Evolutionary conservation across 2,113 vertebrate species (phyloP).

Genomic region (Daubentonia madagascariensis): DNA sequence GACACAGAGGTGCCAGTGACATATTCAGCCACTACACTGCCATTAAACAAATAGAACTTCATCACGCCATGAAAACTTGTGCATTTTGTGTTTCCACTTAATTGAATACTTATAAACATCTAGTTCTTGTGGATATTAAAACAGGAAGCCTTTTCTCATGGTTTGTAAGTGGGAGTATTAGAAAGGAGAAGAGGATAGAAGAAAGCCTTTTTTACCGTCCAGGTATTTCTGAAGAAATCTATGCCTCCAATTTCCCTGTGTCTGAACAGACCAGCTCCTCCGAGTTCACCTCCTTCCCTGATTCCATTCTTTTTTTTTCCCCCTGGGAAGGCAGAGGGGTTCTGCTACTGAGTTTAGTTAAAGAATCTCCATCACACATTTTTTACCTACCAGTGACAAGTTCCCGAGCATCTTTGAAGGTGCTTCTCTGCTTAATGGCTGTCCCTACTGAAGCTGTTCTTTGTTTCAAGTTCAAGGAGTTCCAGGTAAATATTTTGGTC

Average conservation of each 20-base stretch:
- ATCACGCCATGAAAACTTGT: not conserved
- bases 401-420: not conserved
- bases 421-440: not conserved
- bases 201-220: not conserved
- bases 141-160: not conserved
- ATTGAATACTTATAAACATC: not conserved
- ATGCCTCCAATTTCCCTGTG: too few species aligned
- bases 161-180: not conserved
- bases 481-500: not conserved
- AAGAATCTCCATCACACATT: not conserved
- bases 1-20: not conserved
- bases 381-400: not conserved
- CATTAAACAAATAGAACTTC: not conserved
- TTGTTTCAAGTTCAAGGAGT: not conserved
- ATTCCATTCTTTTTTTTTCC: not conserved
- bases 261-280: fast-evolving
- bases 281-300: fast-evolving
- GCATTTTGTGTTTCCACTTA: not conserved
- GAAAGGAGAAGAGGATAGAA: not conserved
- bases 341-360: not conserved
- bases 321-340: not conserved
- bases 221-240: not conserved
- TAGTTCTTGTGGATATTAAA: not conserved
- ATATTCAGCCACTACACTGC: not conserved
- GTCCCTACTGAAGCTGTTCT: not conserved